Evolutionary conservation across 2,888 invertebrate genomes (phyloP).

Genomic region (Drosophila pegasa): DNA sequence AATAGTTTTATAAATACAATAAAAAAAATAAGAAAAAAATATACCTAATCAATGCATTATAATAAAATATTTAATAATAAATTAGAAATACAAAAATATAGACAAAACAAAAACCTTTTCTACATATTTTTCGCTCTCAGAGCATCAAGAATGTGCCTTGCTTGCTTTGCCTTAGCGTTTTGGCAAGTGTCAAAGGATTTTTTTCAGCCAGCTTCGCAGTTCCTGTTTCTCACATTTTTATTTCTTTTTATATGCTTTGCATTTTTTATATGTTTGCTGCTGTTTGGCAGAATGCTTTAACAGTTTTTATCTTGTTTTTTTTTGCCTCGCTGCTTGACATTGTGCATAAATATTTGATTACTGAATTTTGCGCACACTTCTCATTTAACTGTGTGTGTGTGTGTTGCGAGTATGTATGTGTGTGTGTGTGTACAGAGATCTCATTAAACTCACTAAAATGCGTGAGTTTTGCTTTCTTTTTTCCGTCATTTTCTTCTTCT

Average conservation of each 20-base stretch:
- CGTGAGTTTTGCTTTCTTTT: conserved; percentile 52
- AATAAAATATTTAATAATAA: too few species aligned
- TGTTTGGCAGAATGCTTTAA: conserved; percentile 43
- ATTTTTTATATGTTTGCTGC: conserved; percentile 51
- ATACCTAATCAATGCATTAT: too few species aligned
- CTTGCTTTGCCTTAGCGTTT: conserved; percentile 19
- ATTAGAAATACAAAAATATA: background rate
- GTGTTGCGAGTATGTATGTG: conserved; percentile 12
- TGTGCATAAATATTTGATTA: conserved; percentile 65
- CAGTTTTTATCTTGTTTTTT: conserved; percentile 8
- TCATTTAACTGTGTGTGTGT: conserved; percentile 12
- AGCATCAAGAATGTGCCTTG: conserved; percentile 23
- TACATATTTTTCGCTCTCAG: conserved; percentile 8
- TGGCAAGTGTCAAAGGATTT: conserved; percentile 56
- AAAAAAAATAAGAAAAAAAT: too few species aligned
- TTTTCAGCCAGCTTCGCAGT: conserved; percentile 40
- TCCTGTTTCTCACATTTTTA: conserved; percentile 25
- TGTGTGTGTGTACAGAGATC: conserved; percentile 29
- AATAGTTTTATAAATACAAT: too few species aligned
- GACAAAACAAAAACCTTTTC: too few species aligned
- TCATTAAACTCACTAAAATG: conserved; percentile 63
- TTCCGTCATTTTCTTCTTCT: background rate
- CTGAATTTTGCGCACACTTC: conserved; percentile 39
- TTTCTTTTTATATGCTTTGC: conserved; percentile 44
- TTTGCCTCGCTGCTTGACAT: conserved; percentile 18